Evolutionary conservation across 2,888 invertebrate species (phyloP), one percentile per base, ranked within the genome.

Genomic region (Apamea monoglypha): DNA sequence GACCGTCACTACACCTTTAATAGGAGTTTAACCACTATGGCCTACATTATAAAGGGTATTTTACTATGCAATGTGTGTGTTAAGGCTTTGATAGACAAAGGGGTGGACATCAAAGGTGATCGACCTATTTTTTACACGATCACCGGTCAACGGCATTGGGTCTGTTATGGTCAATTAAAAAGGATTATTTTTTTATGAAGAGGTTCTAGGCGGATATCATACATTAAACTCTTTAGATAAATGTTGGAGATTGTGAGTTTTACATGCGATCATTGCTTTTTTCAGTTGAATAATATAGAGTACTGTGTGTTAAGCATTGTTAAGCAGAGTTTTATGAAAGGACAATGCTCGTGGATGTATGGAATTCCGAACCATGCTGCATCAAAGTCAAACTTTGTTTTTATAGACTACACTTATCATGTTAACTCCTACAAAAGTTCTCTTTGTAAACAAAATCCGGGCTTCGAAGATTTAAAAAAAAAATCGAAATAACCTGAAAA

Each of bases 71-170:
- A 71, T 61, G 14, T 71, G 59, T 56, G 5, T 47, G 18, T 74
- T n/a, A 70, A 86, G 80, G 84, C 76, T 83, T 86, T 86, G 67
- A 86, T 74, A 82, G 84, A 89, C 84, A 85, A 85, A 85, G 84
- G 86, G 85, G 84, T 91, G 88, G 91, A 83, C 89, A 90, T 91
- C 88, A 89, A 85, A 90, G 92, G 92, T 94, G 91, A 93, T 88
- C 88, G 92, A 90, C 91, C 92, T 83, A 89, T 90, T 90, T 89
- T 88, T 88, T 81, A 83, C 82, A 76, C 84, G 75, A 84, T 81
- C 84, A 44, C 32, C 81, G 90, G 88, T 89, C 89, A 89, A 84
- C 84, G 88, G 74, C 89, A 77, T 83, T 78, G 76, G 75, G 18
- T 70, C 32, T n/a, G 74, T 76, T 87, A 76, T 84, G 73, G 74